These are phyloP conservation scores for Drosophila murphyi DNA, from an alignment of 1,140 invertebrate genomes.

Conservation along the genomic window DNA sequence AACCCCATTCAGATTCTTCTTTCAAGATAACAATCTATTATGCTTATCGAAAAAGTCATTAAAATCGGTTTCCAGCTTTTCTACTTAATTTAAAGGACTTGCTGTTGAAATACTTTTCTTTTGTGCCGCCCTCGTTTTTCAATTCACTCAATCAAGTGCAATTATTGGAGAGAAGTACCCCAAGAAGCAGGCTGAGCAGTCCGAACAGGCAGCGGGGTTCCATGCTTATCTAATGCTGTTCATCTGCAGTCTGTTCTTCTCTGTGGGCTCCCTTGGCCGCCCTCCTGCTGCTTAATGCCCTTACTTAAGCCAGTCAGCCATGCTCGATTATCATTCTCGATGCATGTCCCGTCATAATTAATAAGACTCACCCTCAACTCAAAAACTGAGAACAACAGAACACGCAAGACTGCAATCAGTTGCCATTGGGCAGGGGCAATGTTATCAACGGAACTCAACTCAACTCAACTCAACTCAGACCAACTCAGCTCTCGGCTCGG, in stretches of 20 bases:
- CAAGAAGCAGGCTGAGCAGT: not conserved
- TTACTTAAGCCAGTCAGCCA: constrained; percentile 17
- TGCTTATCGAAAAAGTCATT: not conserved
- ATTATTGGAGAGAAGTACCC: constrained; percentile 41
- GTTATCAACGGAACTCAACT: constrained; percentile 46
- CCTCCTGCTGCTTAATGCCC: constrained; percentile 34
- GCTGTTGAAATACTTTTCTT: constrained; percentile 17
- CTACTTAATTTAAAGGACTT: constrained; percentile 3
- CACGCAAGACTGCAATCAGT: constrained; percentile 77
- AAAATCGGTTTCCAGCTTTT: not conserved
- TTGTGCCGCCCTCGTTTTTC: not conserved
- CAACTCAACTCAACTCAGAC: not conserved
- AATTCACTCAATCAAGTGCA: constrained; percentile 60
- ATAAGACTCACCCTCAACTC: constrained; percentile 65
- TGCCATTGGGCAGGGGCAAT: constrained; percentile 54
- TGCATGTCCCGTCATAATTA: constrained; percentile 80
- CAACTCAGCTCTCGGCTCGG: not conserved
- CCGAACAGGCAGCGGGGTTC: not conserved
- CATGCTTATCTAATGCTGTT: constrained; percentile 54
- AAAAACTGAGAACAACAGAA: constrained; percentile 3
- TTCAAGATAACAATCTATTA: not conserved
- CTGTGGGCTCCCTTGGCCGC: constrained; percentile 19
- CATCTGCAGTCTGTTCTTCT: constrained; percentile 46
- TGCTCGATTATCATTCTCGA: constrained; percentile 66
- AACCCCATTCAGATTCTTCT: not conserved